These are phyloP conservation scores for Pyrochroa serraticornis DNA, from an alignment of 2,888 invertebrate genomes.

Conservation along the genomic window DNA sequence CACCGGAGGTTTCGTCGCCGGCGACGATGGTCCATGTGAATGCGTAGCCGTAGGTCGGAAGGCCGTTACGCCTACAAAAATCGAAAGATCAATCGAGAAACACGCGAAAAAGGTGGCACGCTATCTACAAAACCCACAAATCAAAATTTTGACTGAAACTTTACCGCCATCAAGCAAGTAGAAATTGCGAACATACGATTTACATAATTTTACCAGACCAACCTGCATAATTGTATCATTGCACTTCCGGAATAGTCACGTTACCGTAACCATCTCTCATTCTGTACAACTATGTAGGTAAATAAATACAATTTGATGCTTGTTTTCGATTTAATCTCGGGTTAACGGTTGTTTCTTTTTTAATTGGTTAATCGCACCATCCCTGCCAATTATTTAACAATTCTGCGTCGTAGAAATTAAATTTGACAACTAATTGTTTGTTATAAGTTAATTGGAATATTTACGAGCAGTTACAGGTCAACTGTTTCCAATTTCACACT, in stretches of 20 bases:
- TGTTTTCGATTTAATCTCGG: neutral
- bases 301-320: neutral
- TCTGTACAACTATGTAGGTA: neutral
- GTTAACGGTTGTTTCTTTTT: too few species aligned
- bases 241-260: constrained; percentile 3
- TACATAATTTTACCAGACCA: neutral
- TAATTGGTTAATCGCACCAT: too few species aligned
- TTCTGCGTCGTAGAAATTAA: too few species aligned
- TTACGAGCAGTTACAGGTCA: too few species aligned
- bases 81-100: neutral
- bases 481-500: too few species aligned
- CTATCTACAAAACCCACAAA: neutral
- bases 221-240: neutral
- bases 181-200: neutral
- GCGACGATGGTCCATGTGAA: constrained; percentile 7
- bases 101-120: too few species aligned
- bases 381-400: too few species aligned
- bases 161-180: neutral
- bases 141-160: neutral
- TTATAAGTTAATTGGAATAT: too few species aligned
- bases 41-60: constrained; percentile 4
- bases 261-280: constrained; percentile 6
- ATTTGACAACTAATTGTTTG: too few species aligned
- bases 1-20: too few species aligned
- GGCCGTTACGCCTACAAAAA: constrained; percentile 1